These are phyloP conservation scores for Anarhynchus alexandrinus DNA, from an alignment of 2,113 vertebrate genomes.

Conservation along the genomic window DNA sequence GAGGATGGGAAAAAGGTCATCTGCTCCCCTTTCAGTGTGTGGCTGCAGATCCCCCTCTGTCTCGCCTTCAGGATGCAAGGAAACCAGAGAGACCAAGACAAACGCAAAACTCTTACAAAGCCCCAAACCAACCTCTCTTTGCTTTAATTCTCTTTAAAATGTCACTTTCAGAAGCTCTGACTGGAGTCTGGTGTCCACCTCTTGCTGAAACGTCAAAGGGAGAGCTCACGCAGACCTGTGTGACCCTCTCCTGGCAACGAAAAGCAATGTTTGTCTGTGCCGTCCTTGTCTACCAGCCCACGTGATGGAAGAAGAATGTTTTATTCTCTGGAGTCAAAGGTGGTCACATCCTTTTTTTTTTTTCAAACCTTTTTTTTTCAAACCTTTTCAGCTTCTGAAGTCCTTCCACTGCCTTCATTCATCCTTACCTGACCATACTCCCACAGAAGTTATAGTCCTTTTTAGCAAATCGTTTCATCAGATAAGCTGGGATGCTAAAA, in stretches of 20 bases:
- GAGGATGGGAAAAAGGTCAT: not conserved
- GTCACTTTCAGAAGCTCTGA: not conserved
- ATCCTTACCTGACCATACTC: not conserved
- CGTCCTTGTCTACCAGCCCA: not conserved
- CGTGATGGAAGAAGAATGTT: rapidly evolving
- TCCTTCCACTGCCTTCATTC: not conserved
- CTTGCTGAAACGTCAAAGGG: not conserved
- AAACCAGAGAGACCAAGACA: not conserved
- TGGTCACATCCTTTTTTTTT: not conserved
- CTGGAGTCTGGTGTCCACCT: not conserved
- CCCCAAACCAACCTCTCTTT: not conserved
- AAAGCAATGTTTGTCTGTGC: not conserved
- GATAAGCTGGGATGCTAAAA: not conserved
- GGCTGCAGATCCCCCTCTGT: not conserved
- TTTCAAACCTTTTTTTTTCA: not conserved
- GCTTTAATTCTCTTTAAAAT: not conserved
- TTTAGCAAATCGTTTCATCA: not conserved
- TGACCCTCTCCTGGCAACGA: not conserved
- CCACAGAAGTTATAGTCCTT: not conserved
- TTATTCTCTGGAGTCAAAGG: not conserved
- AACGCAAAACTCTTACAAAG: not conserved
- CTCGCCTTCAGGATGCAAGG: not conserved
- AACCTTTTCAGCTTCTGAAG: not conserved
- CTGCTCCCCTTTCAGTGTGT: not conserved
- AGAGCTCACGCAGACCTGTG: not conserved